Base-by-base conservation (phyloP, 1,140 invertebrate genomes). In the Acromyrmex heyeri region DNA sequence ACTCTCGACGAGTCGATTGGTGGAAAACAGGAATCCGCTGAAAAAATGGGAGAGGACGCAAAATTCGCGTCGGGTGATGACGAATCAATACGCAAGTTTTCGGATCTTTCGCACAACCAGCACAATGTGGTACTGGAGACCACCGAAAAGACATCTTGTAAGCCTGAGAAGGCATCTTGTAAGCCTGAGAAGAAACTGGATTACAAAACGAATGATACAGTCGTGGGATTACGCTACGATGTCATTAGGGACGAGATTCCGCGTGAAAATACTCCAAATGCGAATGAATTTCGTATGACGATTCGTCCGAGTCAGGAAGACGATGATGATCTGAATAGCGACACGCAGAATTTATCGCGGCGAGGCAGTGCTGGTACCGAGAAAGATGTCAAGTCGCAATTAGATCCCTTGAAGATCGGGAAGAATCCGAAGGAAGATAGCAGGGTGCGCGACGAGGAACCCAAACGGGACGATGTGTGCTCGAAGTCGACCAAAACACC, bases 1-100 rank as follows among this genome's bases (percentile, higher is more conserved):
- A 91, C 86, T 8, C 77, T 94, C 44, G 93, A 94, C 21, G 93
- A 94, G 34, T 21, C 86, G 14, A 8, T 79, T 3, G 72, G 79
- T 3, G 79, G 64, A 3, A 88, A 89, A 30, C 67, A 30, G 8
- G 44, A 61, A 27, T 65, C 55, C 27, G 24, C 50, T 16, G 78
- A 79, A 3, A 65, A 44, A 24, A 18, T 1, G 12, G 24, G 7
- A 55, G 38, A 62, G 5, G 48, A 69, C 14, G 12, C 2, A 0
- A 48, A 65, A 14, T 53, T 57, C 5, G 34, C 59, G 24, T 24
- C 24, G 24, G 24, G 24, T 2, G 55, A 69, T 2, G 83, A 79
- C 1, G 27, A 82, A 16, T 75, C 70, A 10, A 44, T 86, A 4
- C 59, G 73, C 5, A 87, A 87, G 7, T 57, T 91, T 5, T 89